Evolutionary conservation across 2,888 invertebrate genomes (phyloP), one percentile per base, ranked within the genome.

Genomic region (Conchocele bisecta): DNA sequence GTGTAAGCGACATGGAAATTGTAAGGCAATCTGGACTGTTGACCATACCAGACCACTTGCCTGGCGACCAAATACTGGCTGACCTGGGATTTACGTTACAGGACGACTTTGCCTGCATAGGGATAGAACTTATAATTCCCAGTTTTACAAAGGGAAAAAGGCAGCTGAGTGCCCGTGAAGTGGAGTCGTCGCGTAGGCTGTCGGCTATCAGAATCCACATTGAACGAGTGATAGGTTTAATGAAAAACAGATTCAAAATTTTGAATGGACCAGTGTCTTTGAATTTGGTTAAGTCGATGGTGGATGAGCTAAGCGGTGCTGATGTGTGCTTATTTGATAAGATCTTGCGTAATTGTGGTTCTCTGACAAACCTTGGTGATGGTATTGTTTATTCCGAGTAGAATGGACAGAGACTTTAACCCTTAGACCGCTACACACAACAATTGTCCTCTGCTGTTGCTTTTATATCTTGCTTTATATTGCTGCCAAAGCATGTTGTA

Each of bases 181-280:
- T 77, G 7, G 77, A 81, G 44, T 57, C 13, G n/a, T 72, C 75
- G 5, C 11, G 70, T 26, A 58, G 64, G 35, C 66, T 77, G 9
- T 56, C 41, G 4, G 31, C 29, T 39, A 66, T 75, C 6, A 39
- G 75, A 28, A 81, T 79, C 7, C 79, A 79, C 50, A 60, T 77
- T 26, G 77, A 75, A 41, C 17, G 77, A 31, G 70, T 75, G 1
- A 81, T 77, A 17, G 73, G 79, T 20, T 39, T 70, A 3, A 41
- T 81, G n/a, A 81, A 81, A 31, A 67, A 79, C 17, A 11, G 69
- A 22, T 77, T 51, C 39, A 65, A 46, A 17, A 80, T 80, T 44
- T n/a, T 72, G 7, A 41, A 76, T 37, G 74, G 73, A 15, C 28
- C 59, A 17, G 28, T 79, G 17, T 63, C 70, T n/a, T 13, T 68